phyloP scores from a whole-genome alignment of 2,113 vertebrate genomes.

The Psephotus haematonotus region DNA sequence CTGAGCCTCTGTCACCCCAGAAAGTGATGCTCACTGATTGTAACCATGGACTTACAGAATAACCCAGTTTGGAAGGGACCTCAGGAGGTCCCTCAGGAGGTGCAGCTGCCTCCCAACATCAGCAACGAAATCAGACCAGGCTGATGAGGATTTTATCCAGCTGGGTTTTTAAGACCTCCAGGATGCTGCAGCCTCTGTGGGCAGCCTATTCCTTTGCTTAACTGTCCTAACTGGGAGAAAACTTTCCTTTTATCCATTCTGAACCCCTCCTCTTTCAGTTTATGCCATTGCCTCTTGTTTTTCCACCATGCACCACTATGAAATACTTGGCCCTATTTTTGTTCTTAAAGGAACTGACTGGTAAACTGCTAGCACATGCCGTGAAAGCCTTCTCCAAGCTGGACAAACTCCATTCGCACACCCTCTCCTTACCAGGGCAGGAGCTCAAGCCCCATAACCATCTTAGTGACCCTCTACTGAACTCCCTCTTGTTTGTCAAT shows the following conservation, averaged over 20 bases:
- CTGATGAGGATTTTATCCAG: background rate
- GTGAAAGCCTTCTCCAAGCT: background rate
- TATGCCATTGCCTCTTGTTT: background rate
- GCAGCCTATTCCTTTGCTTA: background rate
- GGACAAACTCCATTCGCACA: background rate
- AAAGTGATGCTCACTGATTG: background rate
- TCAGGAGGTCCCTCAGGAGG: background rate
- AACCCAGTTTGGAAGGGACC: background rate
- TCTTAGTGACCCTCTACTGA: background rate
- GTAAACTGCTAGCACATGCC: background rate
- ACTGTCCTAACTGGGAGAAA: background rate
- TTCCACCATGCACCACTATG: background rate
- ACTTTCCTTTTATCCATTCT: background rate
- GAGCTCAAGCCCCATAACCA: background rate
- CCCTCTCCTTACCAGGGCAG: background rate
- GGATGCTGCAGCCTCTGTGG: background rate
- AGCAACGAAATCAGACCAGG: background rate
- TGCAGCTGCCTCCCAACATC: background rate
- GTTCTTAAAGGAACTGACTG: background rate
- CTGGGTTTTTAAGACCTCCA: background rate
- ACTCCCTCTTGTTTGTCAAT: background rate
- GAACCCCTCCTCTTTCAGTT: background rate
- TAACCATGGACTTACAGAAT: background rate
- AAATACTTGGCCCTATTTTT: background rate
- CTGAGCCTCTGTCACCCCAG: background rate